Base-by-base conservation (phyloP, 1,140 invertebrate species). In the Homalodisca vitripennis region DNA sequence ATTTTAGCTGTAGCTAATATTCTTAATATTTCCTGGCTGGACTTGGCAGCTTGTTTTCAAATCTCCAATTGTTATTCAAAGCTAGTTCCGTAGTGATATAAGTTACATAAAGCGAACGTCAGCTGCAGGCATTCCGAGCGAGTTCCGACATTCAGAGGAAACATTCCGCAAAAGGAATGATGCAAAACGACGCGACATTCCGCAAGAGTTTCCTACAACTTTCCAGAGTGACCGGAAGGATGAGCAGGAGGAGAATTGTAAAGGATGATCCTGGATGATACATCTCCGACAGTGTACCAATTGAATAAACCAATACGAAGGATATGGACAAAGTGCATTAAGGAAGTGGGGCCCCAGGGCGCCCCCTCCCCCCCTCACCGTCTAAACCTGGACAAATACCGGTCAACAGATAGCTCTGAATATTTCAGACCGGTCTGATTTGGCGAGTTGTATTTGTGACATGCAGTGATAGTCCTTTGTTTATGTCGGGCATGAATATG, bases 381-480 rank as follows among this genome's bases (percentile, higher is more conserved):
- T 10, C 13, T 26, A 60, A 60, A 60, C 55, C 55, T 60, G 55
- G 55, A 60, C 55, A 60, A 60, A 60, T 60, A 60, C 55, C 14
- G 55, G 24, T 24, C 55, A 60, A 24, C 48, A 53, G 3, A 41
- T 22, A 41, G 12, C 24, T 26, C 2, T 60, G 55, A 60, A 60
- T 60, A 60, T 60, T 60, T 60, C 55, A 60, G 27, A 2, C 22
- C 55, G 55, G 55, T 26, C 55, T 60, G 55, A 60, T 60, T 60
- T 60, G 24, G 3, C 3, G 48, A 10, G 48, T 51, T n/a, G 34
- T 41, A 41, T 41, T 17, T 3, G 12, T 26, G 55, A 60, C 55
- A 26, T 60, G 22, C 2, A 10, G n/a, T 13, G 2, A 27, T 30
- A 27, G 12, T 26, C 29, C 55, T 60, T 53, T 60, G 55, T 60